These are phyloP conservation scores for Pegoplata infirma DNA, from an alignment of 2,888 invertebrate genomes.

Conservation along the genomic window DNA sequence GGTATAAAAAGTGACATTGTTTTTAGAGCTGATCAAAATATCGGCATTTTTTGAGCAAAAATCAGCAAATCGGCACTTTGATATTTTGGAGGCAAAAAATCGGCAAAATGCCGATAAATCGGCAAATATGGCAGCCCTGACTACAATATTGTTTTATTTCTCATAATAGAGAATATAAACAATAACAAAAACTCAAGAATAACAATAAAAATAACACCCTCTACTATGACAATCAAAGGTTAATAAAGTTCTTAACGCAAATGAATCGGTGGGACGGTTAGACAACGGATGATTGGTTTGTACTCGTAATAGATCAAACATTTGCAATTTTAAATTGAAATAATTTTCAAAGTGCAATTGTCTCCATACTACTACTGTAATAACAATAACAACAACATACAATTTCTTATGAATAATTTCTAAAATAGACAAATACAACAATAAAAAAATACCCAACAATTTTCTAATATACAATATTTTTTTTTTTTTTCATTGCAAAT, in stretches of 20 bases:
- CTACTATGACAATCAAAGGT: conserved; percentile 2
- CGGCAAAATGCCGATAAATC: too few species aligned
- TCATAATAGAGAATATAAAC: too few species aligned
- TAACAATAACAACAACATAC: neutral
- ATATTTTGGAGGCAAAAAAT: too few species aligned
- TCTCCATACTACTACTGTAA: neutral
- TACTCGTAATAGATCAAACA: neutral
- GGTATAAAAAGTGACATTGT: too few species aligned
- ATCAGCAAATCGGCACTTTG: too few species aligned
- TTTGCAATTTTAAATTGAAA: conserved; percentile 9
- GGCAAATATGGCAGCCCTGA: too few species aligned
- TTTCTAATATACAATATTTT: too few species aligned
- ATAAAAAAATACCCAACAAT: neutral
- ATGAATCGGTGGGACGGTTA: neutral
- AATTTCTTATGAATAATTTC: neutral
- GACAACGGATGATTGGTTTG: too few species aligned
- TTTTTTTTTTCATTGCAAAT: neutral
- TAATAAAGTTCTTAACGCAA: neutral
- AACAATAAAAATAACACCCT: neutral
- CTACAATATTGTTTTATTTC: too few species aligned
- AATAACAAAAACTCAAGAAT: too few species aligned
- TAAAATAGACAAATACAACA: neutral
- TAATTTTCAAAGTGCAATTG: conserved; percentile 3
- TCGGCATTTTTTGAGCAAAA: too few species aligned
- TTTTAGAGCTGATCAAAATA: too few species aligned